These are phyloP conservation scores for Beaufortia kweichowensis DNA, from an alignment of 2,113 vertebrate genomes.

Conservation along the genomic window DNA sequence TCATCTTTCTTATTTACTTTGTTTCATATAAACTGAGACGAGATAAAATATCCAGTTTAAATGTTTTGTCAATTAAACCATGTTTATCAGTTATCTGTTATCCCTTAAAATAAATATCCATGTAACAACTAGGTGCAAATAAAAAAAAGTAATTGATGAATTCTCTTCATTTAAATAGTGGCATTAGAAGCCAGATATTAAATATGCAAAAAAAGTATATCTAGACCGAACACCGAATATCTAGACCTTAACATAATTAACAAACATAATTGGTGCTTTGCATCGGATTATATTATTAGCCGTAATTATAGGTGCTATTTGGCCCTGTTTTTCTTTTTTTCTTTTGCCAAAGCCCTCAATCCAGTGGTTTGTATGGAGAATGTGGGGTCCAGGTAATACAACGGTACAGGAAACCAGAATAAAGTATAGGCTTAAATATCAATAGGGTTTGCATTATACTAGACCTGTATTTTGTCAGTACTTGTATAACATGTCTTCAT, in stretches of 20 bases:
- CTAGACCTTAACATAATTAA: no score
- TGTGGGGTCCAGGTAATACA: constrained; percentile 13
- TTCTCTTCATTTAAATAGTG: no score
- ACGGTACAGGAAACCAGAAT: constrained; percentile 18
- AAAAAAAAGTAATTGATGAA: no score
- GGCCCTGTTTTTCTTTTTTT: no score
- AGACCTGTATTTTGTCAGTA: constrained; percentile 47
- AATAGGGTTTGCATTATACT: constrained; percentile 24
- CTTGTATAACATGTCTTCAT: constrained; percentile 48
- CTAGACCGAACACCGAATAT: no score
- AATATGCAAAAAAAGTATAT: no score
- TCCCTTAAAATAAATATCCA: neutral
- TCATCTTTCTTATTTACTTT: neutral
- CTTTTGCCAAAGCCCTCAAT: constrained; percentile 39
- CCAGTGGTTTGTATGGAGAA: constrained; percentile 5
- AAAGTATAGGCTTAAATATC: constrained; percentile 29
- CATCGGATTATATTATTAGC: no score
- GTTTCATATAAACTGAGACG: neutral
- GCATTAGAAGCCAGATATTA: no score
- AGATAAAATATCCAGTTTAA: constrained; percentile 44
- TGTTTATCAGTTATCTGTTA: neutral
- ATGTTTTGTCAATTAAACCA: neutral
- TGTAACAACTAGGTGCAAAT: neutral
- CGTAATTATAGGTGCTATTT: no score
- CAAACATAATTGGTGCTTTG: no score